Base-by-base conservation (phyloP, 2,113 vertebrate species). In the Festucalex cinctus region DNA sequence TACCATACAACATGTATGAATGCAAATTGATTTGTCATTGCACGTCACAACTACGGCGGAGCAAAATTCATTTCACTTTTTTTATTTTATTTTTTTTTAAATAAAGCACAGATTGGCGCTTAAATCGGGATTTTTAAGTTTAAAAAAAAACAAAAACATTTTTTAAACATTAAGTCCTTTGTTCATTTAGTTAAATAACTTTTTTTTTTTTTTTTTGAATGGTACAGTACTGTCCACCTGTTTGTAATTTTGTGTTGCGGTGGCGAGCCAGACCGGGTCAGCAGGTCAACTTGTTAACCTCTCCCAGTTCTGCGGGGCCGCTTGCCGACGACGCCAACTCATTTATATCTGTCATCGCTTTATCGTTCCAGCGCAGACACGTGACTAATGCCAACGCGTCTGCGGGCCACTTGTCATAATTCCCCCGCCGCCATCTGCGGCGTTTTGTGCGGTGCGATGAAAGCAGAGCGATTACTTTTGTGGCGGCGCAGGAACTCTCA, bases 221-320 rank as follows among this genome's bases (percentile, higher is more conserved):
- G 28, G 28, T 32, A 32, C 28, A 2, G 28, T 32, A 32, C 28
- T 32, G 28, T 32, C 28, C 28, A 4, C 28, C 28, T 32, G 28
- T 32, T 32, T 32, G 28, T 2, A 41, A 41, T 41, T 9, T 41
- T 41, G 39, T 3, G 60, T 58, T 24, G 43, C 13, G 54, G 36
- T 24, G 36, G 43, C 28, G 39, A 76, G 60, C 8, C 1, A 48
- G 69, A 69, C 17, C n/a, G 65, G 77, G 80, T 86, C 82, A 88
- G 61, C 56, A 59, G 84, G 84, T 88, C 81, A 77, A 69, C 70
- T 77, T 85, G 83, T 88, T 85, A 86, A 88, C 48, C 73, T 71
- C 62, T 32, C 28, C 37, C 36, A 46, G 65, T 56, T n/a, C 24
- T 37, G 51, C 20, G 6, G 36, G 73, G 60, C 69, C 17, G 59